Percentiles rank a stretch among this genome's conserved stretches.
phyloP scores from a whole-genome alignment of 2,797 vertebrate genomes.

The Pelochelys cantorii region DNA sequence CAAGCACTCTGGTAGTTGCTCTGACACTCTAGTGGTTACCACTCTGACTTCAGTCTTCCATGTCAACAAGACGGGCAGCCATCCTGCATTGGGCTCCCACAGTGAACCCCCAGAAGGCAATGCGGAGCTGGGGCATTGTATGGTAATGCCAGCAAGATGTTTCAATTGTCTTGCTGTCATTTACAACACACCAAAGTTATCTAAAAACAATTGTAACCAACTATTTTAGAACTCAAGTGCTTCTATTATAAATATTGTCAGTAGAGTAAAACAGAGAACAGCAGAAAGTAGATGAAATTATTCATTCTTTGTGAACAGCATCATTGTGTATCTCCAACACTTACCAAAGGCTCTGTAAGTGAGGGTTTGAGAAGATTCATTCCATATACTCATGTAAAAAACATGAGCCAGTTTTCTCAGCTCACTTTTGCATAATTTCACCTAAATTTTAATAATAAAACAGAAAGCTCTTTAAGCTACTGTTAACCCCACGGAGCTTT shows the following conservation, averaged over 20 bases:
- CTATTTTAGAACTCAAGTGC: not conserved
- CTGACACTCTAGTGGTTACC: not conserved
- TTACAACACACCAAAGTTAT: rapidly evolving
- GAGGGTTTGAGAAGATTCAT: not conserved
- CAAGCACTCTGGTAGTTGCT: not conserved
- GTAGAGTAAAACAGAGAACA: not conserved
- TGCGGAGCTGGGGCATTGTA: not conserved
- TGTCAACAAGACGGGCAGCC: not conserved
- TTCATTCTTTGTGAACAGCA: not conserved
- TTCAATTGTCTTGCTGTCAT: not conserved
- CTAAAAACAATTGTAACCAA: not conserved
- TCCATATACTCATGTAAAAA: not conserved
- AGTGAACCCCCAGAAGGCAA: not conserved
- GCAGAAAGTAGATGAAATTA: not conserved
- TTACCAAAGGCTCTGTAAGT: not conserved
- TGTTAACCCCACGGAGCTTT: not conserved
- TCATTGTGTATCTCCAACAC: not conserved
- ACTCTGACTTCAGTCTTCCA: not conserved
- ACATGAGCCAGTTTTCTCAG: not conserved
- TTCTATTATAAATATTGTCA: not conserved
- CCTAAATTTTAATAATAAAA: conserved; percentile 11
- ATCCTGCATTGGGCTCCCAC: not conserved
- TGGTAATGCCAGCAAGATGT: not conserved
- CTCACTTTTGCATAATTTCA: not conserved
- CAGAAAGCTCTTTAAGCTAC: conserved; percentile 5